Percentiles rank a stretch among this genome's conserved stretches.
Conservation (phyloP, 1,140 invertebrate species). For the Drosophila nebulosa region DNA sequence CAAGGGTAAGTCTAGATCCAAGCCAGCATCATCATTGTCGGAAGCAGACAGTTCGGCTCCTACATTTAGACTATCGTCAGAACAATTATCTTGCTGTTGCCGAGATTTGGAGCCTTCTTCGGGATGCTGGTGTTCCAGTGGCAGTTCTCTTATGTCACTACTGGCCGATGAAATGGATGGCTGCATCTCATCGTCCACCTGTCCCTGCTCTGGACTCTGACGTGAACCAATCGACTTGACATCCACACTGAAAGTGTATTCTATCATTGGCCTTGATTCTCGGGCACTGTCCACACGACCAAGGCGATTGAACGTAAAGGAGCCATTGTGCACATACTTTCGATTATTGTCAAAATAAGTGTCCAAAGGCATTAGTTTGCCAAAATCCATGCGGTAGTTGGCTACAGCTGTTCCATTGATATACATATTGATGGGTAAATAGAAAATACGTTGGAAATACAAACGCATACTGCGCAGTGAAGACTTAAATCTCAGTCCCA, state of each 20-base stretch:
- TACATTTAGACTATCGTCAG: constrained; percentile 37
- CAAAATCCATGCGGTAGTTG: constrained; percentile 68
- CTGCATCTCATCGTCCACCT: neutral
- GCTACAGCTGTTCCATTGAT: constrained; percentile 61
- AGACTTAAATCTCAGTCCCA: constrained; percentile 65
- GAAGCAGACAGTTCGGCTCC: constrained; percentile 41
- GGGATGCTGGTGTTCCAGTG: neutral
- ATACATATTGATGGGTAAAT: constrained; percentile 69
- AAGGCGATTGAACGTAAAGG: constrained; percentile 58
- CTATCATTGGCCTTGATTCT: constrained; percentile 52
- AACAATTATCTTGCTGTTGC: neutral
- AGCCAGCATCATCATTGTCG: constrained; percentile 18
- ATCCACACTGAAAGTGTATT: constrained; percentile 56
- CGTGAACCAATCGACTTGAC: constrained; percentile 36
- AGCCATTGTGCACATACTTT: constrained; percentile 29
- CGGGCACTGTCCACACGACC: constrained; percentile 45
- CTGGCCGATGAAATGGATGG: neutral
- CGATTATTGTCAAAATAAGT: constrained; percentile 32
- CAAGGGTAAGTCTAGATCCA: neutral
- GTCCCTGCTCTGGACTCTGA: neutral
- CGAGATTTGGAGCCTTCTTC: neutral
- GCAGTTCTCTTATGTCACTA: constrained; percentile 26
- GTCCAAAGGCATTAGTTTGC: constrained; percentile 50
- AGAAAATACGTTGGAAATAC: constrained; percentile 75
- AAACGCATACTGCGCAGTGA: constrained; percentile 55